Percentiles rank a stretch among this genome's conserved stretches.
These are phyloP conservation scores for Protobothrops mucrosquamatus DNA, from an alignment of 2,113 vertebrate species.

Conservation along the genomic window DNA sequence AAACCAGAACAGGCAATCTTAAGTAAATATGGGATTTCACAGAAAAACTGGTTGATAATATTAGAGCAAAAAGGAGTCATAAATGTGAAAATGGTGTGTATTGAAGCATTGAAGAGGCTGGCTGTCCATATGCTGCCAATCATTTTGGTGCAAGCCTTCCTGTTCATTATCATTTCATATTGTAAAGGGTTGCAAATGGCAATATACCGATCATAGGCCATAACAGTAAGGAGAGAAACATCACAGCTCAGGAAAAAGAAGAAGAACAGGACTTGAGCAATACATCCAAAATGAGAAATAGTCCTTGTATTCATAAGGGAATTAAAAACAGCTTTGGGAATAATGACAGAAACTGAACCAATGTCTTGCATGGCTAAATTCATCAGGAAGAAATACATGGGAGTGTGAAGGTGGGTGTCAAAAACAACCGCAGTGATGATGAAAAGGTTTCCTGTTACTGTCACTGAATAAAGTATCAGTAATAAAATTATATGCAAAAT, in stretches of 20 bases:
- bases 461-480: background rate
- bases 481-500: background rate
- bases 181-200: constrained; percentile 23
- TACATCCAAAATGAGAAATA: background rate
- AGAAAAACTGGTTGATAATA: background rate
- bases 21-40: background rate
- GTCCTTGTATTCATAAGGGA: background rate
- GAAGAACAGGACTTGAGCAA: background rate
- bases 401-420: background rate
- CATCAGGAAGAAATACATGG: background rate
- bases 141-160: background rate
- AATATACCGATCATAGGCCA: constrained; percentile 44
- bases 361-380: background rate
- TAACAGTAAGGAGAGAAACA: constrained; percentile 24
- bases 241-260: background rate
- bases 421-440: background rate
- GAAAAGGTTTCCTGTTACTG: background rate
- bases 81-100: constrained; percentile 4
- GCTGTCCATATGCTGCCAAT: background rate
- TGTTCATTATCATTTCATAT: constrained; percentile 33
- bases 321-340: background rate
- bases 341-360: background rate
- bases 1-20: background rate
- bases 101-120: background rate
- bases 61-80: background rate